Evolutionary conservation across 2,797 vertebrate genomes (phyloP).

Genomic region (Eleutherodactylus coqui): DNA sequence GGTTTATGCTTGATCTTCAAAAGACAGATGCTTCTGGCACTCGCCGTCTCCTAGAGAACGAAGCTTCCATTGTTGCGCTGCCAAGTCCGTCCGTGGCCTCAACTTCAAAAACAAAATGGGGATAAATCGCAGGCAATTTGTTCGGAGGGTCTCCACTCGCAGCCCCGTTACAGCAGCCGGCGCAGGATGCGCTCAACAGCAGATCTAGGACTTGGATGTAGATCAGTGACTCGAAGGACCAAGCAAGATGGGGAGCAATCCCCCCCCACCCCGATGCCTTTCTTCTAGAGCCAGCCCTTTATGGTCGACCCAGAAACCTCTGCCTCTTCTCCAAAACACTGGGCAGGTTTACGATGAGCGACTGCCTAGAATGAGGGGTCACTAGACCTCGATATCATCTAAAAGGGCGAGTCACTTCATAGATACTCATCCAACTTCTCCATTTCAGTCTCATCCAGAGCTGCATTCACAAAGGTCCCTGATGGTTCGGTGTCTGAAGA

Average conservation of each 20-base stretch:
- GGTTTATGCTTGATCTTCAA: constrained; percentile 28
- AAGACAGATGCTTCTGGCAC: constrained; percentile 19
- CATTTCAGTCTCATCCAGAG: not conserved
- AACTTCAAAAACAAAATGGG: constrained; percentile 32
- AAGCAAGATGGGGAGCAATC: not conserved
- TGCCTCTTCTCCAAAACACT: not conserved
- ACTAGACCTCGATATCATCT: not conserved
- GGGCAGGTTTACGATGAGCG: not conserved
- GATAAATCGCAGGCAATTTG: constrained; percentile 7
- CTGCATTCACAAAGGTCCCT: not conserved
- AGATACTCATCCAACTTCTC: no score
- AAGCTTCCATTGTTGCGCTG: constrained; percentile 62
- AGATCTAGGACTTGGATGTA: constrained; percentile 15
- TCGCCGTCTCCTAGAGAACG: not conserved
- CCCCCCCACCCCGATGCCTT: not conserved
- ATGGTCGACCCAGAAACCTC: not conserved
- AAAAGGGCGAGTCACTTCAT: no score
- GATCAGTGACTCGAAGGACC: not conserved
- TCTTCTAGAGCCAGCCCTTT: not conserved
- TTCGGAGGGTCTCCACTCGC: not conserved
- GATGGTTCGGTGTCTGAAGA: not conserved
- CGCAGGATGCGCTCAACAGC: not conserved
- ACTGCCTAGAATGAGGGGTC: not conserved
- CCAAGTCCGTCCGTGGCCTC: constrained; percentile 64
- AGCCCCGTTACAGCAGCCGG: constrained; percentile 1